Evolutionary conservation across 2,888 invertebrate species (phyloP), one percentile per base, ranked within the genome.

Genomic region (Meliscaeva auricollis): DNA sequence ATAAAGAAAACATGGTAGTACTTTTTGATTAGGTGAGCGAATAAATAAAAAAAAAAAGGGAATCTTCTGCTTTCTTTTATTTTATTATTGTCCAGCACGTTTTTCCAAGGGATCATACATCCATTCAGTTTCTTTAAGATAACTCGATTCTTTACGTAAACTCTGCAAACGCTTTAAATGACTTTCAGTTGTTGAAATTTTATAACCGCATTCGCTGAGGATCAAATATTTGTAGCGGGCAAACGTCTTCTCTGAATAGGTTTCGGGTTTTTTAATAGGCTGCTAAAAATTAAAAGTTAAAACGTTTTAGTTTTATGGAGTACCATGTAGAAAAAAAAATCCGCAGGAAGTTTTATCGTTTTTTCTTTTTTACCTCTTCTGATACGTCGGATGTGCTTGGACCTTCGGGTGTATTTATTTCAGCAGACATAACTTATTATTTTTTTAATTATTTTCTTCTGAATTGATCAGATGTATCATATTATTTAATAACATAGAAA

Each of bases 41-140:
- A 88, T 58, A 46, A 32, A 26, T 64, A 35, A 30, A n/a, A 32
- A 41, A 58, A 20, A 38, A 41, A 17, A 22, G n/a, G 0, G 6
- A 52, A 76, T 44, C 64, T 35, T 22, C 41, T 20, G 32, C 1
- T 56, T 13, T 48, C 2, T 5, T 35, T 20, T 52, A n/a, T 8
- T 78, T 83, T 87, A 88, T 62, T 88, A 48, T 38, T 78, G 77
- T 2, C 62, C 69, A 17, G 69, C 52, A 20, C 90, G 91, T 72
- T 94, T 95, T 87, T 96, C 96, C 88, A 94, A 93, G 48, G 94
- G 92, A 68, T 96, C 95, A 92, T 95, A 96, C 91, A 95, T 95
- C 97, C 97, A 97, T 89, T 96, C 96, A 0, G 96, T 96, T 70
- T 95, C 94, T 90, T 95, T 96, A n/a, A 97, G 92, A 90, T 95